Evolutionary conservation across 92 coral and sea anemone genomes (phyloP), one percentile per base, ranked within the genome.

Genomic region (Epizoanthus scotinus): DNA sequence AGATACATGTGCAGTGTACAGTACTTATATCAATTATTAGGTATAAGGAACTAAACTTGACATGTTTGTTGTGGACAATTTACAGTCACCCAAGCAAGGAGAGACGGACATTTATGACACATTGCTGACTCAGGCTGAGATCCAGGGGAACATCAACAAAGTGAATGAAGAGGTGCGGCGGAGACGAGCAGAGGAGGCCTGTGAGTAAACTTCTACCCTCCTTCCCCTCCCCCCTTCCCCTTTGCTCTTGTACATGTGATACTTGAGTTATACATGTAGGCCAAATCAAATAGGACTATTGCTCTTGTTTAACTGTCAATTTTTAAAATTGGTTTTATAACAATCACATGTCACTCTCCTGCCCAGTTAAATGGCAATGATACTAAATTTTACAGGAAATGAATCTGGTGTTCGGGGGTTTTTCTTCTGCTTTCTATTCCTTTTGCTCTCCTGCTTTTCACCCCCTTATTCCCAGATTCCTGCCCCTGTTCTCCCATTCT

Each of bases 91-190:
- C 68, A 91, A 94, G 36, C 93, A 89, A 84, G 86, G 87, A 19
- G 87, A 83, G 28, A 79, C 73, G 87, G 99, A 96, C 71, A 90
- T 96, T 27, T 96, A 96, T 81, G 99, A 96, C 86, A 91, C 90
- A 50, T 75, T 91, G 67, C 84, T 96, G 38, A 96, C 99, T 2
- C 99, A 96, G 83, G 98, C 99, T 47, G 99, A 96, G 82, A 84
- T 96, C 61, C 99, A 96, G 72, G 99, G 99, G 73, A 93, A 96
- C 60, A 79, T 93, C 82, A 92, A 80, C 80, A 90, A 89, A 68
- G 96, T 91, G 22, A 96, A 96, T 83, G 99, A 96, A 55, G 82
- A 75, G 19, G 80, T 96, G 54, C 90, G 93, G 26, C 84, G 81
- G 77, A 87, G 73, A 78, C 83, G 68, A 63, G 89, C 94, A 18